A percentile compares a stretch with the other conserved stretches of the same genome.
These are phyloP conservation scores for Sebastes nivosus DNA, from an alignment of 2,797 vertebrate species.

Conservation along the genomic window DNA sequence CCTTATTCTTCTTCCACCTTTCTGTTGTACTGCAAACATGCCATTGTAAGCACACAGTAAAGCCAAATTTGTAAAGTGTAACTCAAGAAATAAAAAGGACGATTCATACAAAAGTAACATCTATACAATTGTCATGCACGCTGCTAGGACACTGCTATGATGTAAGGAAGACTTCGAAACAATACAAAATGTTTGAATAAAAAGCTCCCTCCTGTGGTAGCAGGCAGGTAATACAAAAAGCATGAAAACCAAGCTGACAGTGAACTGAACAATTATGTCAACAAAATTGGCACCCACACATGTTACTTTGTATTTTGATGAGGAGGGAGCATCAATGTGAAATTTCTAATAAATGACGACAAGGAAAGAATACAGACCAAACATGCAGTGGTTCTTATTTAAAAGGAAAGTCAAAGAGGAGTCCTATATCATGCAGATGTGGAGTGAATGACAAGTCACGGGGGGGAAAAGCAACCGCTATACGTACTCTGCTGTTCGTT, in stretches of 20 bases:
- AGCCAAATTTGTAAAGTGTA: not conserved
- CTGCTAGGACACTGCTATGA: not conserved
- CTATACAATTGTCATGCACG: not conserved
- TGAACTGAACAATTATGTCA: not conserved
- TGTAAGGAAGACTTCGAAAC: not conserved
- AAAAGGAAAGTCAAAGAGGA: not conserved
- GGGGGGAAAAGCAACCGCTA: not conserved
- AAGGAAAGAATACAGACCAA: slow-evolving; percentile 5
- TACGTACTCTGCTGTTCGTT: slow-evolving; percentile 96
- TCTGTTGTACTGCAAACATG: not conserved
- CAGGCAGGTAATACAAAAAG: slow-evolving; percentile 9
- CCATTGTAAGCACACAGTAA: not conserved
- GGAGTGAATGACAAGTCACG: not conserved
- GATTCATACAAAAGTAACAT: not conserved
- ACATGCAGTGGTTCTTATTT: slow-evolving; percentile 57
- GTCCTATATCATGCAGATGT: slow-evolving; percentile 29
- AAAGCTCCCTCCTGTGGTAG: slow-evolving; percentile 58
- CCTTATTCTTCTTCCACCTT: not conserved
- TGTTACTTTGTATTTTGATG: not conserved
- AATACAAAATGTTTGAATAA: not conserved
- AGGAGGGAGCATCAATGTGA: not conserved
- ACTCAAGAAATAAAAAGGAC: not conserved
- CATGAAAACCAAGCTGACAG: not conserved
- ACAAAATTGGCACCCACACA: not conserved
- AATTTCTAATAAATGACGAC: not conserved